These are phyloP conservation scores for Lissocephala sabroskyi DNA, from an alignment of 2,888 invertebrate species.

Conservation along the genomic window DNA sequence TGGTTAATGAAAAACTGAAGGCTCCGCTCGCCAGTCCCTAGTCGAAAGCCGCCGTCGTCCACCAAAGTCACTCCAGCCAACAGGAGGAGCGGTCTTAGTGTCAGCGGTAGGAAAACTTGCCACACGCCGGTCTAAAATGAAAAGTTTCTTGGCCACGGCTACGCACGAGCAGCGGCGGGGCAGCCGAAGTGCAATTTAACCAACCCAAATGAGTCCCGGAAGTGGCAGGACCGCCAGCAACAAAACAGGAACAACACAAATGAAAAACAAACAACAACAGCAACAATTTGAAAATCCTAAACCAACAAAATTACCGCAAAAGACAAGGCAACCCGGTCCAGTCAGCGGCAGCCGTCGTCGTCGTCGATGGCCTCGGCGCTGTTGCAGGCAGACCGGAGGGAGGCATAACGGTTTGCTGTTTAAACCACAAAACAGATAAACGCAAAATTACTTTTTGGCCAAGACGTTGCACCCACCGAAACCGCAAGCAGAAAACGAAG, in stretches of 20 bases:
- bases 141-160: conserved; percentile 25
- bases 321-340: conserved; percentile 9
- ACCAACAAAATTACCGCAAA: conserved; percentile 21
- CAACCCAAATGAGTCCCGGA: conserved; percentile 49
- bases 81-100: conserved; percentile 21
- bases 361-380: conserved; percentile 15
- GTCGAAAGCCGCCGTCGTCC: conserved; percentile 19
- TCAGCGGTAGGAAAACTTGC: conserved; percentile 18
- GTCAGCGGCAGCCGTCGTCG: conserved; percentile 7
- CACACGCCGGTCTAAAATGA: conserved; percentile 17
- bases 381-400: neutral
- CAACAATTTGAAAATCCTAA: conserved; percentile 8
- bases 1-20: conserved; percentile 49
- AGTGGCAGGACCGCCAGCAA: conserved; percentile 25
- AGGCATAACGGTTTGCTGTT: conserved; percentile 35
- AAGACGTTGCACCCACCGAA: conserved; percentile 47
- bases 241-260: conserved; percentile 22
- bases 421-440: conserved; percentile 61
- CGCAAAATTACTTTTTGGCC: conserved; percentile 64
- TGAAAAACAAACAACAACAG: conserved; percentile 20
- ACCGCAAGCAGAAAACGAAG: conserved; percentile 46
- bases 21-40: conserved; percentile 12
- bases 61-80: conserved; percentile 35
- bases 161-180: conserved; percentile 7
- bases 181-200: conserved; percentile 28